phyloP scores from a whole-genome alignment of 2,113 vertebrate genomes.

The Triplophysa siluroides region DNA sequence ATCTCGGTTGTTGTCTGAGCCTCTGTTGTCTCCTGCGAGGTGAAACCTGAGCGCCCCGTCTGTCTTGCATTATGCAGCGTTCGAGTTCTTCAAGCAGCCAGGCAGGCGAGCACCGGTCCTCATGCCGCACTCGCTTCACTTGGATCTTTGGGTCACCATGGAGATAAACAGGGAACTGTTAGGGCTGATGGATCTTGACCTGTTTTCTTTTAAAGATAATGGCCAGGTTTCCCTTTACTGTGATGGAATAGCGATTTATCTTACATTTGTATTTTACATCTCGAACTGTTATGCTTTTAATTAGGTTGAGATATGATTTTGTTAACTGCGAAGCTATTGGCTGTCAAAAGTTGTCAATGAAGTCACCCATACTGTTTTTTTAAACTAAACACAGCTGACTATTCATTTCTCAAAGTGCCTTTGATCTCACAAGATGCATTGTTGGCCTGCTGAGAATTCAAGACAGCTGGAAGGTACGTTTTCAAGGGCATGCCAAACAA shows the following conservation, averaged over 20 bases:
- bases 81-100: slow-evolving; percentile 9
- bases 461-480: slow-evolving; percentile 22
- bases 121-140: slow-evolving; percentile 8
- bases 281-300: background rate
- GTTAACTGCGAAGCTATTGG: background rate
- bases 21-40: background rate
- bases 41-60: slow-evolving; percentile 42
- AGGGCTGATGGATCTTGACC: slow-evolving; percentile 8
- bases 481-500: slow-evolving; percentile 11
- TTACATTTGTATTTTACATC: too few relatives aligned
- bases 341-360: background rate
- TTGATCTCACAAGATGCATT: slow-evolving; percentile 15
- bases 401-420: background rate
- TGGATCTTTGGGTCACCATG: slow-evolving; percentile 36
- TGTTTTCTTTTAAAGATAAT: background rate
- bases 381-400: background rate
- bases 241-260: background rate
- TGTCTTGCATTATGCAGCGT: slow-evolving; percentile 53
- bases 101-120: slow-evolving; percentile 7
- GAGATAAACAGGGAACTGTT: slow-evolving; percentile 15
- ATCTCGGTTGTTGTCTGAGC: slow-evolving; percentile 22
- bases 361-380: slow-evolving; percentile 15
- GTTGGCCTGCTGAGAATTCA: slow-evolving; percentile 1
- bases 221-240: background rate
- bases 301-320: slow-evolving; percentile 5